phyloP scores from a whole-genome alignment of 1,140 invertebrate genomes.

The Cryptotermes secundus region DNA sequence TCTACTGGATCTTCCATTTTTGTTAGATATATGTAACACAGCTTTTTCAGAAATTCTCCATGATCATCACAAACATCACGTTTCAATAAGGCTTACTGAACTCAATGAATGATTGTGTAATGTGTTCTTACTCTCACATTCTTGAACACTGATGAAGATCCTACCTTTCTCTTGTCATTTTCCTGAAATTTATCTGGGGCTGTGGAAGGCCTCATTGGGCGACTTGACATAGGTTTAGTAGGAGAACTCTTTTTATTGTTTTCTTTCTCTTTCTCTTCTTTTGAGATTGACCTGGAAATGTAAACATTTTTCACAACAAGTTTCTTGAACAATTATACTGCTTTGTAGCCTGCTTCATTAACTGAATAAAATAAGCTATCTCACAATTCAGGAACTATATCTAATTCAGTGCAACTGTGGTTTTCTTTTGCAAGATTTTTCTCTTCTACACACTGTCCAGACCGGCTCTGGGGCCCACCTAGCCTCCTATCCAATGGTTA shows the following conservation, averaged over 20 bases:
- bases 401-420: too few species aligned
- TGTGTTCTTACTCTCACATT: background rate
- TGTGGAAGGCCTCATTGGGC: background rate
- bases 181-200: conserved; percentile 20
- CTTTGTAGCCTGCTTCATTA: too few species aligned
- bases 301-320: background rate
- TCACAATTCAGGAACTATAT: too few species aligned
- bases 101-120: background rate
- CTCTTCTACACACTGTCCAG: too few species aligned
- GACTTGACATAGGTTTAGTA: conserved; percentile 53
- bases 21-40: background rate
- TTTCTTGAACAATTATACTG: too few species aligned
- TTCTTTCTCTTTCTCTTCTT: conserved; percentile 85
- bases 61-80: background rate
- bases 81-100: background rate
- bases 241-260: conserved; percentile 75
- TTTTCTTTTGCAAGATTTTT: too few species aligned
- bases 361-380: too few species aligned
- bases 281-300: conserved; percentile 67
- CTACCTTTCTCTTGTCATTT: conserved; percentile 34
- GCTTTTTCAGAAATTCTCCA: background rate
- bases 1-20: too few species aligned
- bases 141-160: background rate
- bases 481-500: too few species aligned
- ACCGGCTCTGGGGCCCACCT: too few species aligned